Conservation (phyloP, 2,113 vertebrate genomes). For the Thymallus thymallus region DNA sequence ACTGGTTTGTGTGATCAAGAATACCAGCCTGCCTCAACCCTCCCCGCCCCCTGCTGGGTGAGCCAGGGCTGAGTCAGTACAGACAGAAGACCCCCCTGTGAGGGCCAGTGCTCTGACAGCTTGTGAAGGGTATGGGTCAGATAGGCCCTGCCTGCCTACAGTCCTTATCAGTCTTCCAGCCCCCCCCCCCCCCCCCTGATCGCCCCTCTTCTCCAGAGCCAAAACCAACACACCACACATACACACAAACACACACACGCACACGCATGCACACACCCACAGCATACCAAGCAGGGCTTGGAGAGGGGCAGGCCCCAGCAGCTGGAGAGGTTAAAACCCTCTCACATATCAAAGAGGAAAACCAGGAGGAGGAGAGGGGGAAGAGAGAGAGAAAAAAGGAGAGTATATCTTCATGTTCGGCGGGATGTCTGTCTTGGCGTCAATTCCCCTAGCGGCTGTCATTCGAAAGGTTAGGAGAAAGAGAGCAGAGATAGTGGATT, state of each 20-base stretch:
- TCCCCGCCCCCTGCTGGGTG: conserved; percentile 66
- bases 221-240: conserved; percentile 42
- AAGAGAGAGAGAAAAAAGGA: conserved; percentile 48
- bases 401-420: conserved; percentile 77
- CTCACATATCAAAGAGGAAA: conserved; percentile 77
- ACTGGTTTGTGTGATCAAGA: conserved; percentile 27
- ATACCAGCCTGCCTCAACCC: conserved; percentile 51
- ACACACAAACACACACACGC: conserved; percentile 34
- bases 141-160: conserved; percentile 68
- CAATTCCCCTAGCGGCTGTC: conserved; percentile 77
- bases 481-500: conserved; percentile 49
- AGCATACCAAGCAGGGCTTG: conserved; percentile 74
- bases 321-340: conserved; percentile 80
- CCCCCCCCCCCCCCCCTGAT: background rate
- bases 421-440: conserved; percentile 71
- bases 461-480: conserved; percentile 73
- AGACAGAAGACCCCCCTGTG: conserved; percentile 72
- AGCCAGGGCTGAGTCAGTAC: conserved; percentile 62
- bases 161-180: conserved; percentile 72
- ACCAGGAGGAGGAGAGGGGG: conserved; percentile 54
- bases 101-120: conserved; percentile 77
- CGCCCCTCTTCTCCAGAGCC: conserved; percentile 25
- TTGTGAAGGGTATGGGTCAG: conserved; percentile 76
- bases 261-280: conserved; percentile 43
- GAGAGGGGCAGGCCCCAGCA: conserved; percentile 70